phyloP scores from a whole-genome alignment of 2,888 invertebrate species.

The Lydus trimaculatus region DNA sequence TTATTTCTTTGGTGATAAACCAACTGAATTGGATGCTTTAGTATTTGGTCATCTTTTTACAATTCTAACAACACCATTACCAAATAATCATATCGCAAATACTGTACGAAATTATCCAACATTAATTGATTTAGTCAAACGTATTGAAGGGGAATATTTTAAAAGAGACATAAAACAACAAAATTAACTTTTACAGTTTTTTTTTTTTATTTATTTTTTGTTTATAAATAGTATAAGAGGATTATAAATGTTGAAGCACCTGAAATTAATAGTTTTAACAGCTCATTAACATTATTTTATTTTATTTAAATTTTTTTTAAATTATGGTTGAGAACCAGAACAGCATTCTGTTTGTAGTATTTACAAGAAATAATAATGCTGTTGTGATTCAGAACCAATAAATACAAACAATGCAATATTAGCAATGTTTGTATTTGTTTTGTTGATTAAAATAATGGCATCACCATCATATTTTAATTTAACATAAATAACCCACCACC shows the following conservation, averaged over 20 bases:
- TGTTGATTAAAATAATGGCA: slow-evolving; percentile 32
- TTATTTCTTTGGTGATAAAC: slow-evolving; percentile 83
- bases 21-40: slow-evolving; percentile 94
- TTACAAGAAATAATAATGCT: slow-evolving; percentile 50
- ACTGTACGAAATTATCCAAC: slow-evolving; percentile 78
- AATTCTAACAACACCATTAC: slow-evolving; percentile 88
- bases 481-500: slow-evolving; percentile 41
- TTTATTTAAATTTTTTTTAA: slow-evolving; percentile 11
- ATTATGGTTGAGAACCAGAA: slow-evolving; percentile 52
- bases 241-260: slow-evolving; percentile 28
- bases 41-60: slow-evolving; percentile 98
- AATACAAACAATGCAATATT: slow-evolving; percentile 29
- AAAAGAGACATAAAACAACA: slow-evolving; percentile 56
- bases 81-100: slow-evolving; percentile 81
- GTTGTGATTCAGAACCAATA: slow-evolving; percentile 57
- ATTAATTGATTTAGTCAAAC: slow-evolving; percentile 81
- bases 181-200: slow-evolving; percentile 10
- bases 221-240: slow-evolving; percentile 16
- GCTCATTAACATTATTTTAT: no score
- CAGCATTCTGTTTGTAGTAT: slow-evolving; percentile 47
- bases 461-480: slow-evolving; percentile 24
- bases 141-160: slow-evolving; percentile 85
- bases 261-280: slow-evolving; percentile 25
- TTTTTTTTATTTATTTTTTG: slow-evolving; percentile 12
- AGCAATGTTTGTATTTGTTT: slow-evolving; percentile 18